Evolutionary conservation across 2,113 vertebrate species (phyloP), one percentile per base, ranked within the genome.

Genomic region (Electrona antarctica): DNA sequence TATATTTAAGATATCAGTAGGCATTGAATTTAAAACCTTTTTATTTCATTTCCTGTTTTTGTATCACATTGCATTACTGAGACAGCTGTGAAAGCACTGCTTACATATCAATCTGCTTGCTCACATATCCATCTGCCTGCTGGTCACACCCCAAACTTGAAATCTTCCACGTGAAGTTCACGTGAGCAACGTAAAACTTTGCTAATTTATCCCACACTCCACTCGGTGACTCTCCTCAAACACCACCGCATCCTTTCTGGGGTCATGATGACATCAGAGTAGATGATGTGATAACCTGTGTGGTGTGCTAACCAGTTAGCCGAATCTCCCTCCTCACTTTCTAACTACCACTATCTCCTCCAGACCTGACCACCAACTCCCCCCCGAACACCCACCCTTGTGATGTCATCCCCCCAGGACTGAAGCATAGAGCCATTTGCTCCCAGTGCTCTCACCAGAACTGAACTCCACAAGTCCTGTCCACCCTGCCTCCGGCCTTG

Each of bases 401-500:
- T 80, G 84, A 86, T 82, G 85, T 86, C 80, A 88, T 82, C 64
- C 71, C 14, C 14, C 77, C 72, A 76, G 29, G 33, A 64, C 57
- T 6, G 33, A 79, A 77, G 73, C 78, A 63, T 71, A 80, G 79
- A 77, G 80, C 75, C 74, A 80, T 85, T 88, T 84, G 73, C 75
- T 82, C 76, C 69, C 10, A 54, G 87, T 84, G 73, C 75, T 82
- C 76, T 69, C 10, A 54, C 79, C 49, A 11, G 81, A 78, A 72
- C 74, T 69, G 28, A 41, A 14, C 77, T 79, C 69, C 77, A 74
- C 84, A 74, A 86, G 86, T 89, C 79, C 86, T 83, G 85, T 73
- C 66, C 76, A 74, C n/a, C 2, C 66, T 8, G 80, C 83, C 87
- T 75, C 67, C 1, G 14, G 81, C 80, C 66, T 75, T 48, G 14